Base-by-base conservation (phyloP, 1,140 invertebrate genomes). In the Drosophila oshimai region DNA sequence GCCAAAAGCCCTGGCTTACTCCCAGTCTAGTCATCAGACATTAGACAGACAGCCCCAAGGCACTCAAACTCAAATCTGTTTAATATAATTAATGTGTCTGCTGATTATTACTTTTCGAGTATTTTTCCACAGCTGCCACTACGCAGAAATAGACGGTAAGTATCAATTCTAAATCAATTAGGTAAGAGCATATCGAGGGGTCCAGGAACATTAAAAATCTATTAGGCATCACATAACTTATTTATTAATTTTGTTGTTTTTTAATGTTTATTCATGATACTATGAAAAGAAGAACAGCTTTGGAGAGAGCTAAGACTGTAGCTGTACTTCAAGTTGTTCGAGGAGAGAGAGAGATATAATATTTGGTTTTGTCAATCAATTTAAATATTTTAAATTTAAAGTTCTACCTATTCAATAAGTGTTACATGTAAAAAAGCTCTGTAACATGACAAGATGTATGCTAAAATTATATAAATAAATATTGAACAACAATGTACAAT, bases 71-170 rank as follows among this genome's bases (percentile, higher is more conserved):
- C 44, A 37, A 78, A 67, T 74, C 55, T 34, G 50, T 55, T 84
- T 72, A 86, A 50, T 78, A 61, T 71, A 86, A 79, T 86, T 58
- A 79, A 86, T 74, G 71, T 65, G 71, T 55, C 55, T 61, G 33
- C 46, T 51, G 67, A 72, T 72, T 61, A 31, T 72, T 47, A 29
- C 33, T 61, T 72, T 50, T 67, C 3, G 15, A 20, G 18, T 65
- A 20, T 65, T n/a, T 41, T 22, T 31, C 24, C 24, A 6, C 12
- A 12, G 24, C 54, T 24, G 28, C 20, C 24, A 34, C 31, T 33
- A 12, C 12, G 7, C n/a, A 31, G 57, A 31, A 13, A 53, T 12
- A 12, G 44, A 17, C 28, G 13, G 12, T 44, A 26, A 33, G 26
- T 54, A 51, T 68, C 26, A 68, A 64, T 65, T 65, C 61, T 65